These are phyloP conservation scores for Grantiella picta DNA, from an alignment of 2,113 vertebrate species.

Conservation along the genomic window DNA sequence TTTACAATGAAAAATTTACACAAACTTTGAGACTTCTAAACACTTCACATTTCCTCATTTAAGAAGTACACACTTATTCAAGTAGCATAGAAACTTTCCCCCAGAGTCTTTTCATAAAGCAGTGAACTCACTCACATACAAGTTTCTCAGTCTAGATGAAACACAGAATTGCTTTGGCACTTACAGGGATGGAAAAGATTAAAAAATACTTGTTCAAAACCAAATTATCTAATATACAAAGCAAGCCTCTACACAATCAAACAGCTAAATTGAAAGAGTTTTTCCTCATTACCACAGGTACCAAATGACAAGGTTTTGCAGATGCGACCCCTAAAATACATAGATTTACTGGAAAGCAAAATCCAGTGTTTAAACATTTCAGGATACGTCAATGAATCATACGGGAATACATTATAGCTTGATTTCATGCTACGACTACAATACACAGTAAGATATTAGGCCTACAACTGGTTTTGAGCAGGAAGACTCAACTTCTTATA, in stretches of 20 bases:
- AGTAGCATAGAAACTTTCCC: background rate
- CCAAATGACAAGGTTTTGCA: background rate
- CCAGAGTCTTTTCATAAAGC: background rate
- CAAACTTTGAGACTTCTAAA: background rate
- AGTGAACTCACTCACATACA: background rate
- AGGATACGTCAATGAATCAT: background rate
- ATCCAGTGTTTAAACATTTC: background rate
- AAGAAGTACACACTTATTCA: background rate
- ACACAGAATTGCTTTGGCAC: background rate
- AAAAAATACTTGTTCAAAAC: background rate
- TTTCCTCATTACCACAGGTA: background rate
- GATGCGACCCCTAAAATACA: background rate
- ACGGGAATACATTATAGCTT: background rate
- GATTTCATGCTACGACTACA: background rate
- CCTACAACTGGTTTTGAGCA: background rate
- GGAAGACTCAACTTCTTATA: background rate
- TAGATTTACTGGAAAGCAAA: background rate
- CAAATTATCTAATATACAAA: background rate
- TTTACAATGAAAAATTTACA: background rate
- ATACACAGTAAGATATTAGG: background rate
- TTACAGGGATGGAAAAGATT: background rate
- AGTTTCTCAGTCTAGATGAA: background rate
- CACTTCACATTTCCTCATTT: background rate
- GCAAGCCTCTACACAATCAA: background rate
- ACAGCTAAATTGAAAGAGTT: background rate